Conservation (phyloP, 1,140 invertebrate genomes). For the Pogonomyrmex barbatus region DNA sequence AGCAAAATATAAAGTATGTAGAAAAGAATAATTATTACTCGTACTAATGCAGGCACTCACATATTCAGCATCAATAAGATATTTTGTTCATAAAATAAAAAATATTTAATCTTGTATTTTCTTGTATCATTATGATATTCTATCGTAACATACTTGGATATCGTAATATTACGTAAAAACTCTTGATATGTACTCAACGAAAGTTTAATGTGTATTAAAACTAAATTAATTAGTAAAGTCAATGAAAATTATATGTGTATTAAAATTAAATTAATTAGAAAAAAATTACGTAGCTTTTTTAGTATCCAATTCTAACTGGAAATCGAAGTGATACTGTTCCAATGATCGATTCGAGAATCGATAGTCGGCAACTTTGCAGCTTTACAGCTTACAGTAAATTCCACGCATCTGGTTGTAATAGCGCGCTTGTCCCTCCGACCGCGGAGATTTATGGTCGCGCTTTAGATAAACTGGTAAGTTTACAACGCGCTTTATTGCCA, state of each 20-base stretch:
- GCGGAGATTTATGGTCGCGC: slow-evolving; percentile 62
- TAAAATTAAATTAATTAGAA: no score
- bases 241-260: background rate
- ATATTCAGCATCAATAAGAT: background rate
- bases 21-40: background rate
- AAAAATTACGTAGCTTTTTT: no score
- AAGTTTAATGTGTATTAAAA: background rate
- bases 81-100: background rate
- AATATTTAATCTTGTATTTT: background rate
- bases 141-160: background rate
- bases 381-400: slow-evolving; percentile 71
- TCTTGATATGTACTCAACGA: background rate
- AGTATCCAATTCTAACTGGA: background rate
- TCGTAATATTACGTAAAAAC: background rate
- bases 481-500: slow-evolving; percentile 63
- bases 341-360: background rate
- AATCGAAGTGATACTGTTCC: slow-evolving; percentile 18
- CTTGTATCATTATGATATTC: background rate
- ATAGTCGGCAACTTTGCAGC: slow-evolving; percentile 25
- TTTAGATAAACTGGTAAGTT: slow-evolving; percentile 62
- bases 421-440: slow-evolving; percentile 54
- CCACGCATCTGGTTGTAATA: slow-evolving; percentile 70
- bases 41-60: background rate
- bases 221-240: background rate
- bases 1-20: background rate